These are phyloP conservation scores for Chelidonichthys spinosus DNA, from an alignment of 2,797 vertebrate species.

Conservation along the genomic window DNA sequence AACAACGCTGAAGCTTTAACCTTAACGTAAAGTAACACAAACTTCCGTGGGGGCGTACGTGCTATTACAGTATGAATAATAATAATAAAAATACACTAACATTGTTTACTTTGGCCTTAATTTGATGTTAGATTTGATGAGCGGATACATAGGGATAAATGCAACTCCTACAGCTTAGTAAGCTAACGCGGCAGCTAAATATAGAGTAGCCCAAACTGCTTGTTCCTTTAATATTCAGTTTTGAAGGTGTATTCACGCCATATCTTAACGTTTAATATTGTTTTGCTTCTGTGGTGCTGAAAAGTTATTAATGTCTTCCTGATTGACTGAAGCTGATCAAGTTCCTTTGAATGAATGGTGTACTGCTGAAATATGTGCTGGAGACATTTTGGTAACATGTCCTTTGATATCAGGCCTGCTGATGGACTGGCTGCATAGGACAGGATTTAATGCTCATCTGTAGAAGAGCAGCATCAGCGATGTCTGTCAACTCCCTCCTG, in stretches of 20 bases:
- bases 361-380: neutral
- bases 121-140: neutral
- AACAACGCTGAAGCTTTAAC: neutral
- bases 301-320: neutral
- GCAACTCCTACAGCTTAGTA: neutral
- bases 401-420: neutral
- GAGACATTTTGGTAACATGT: neutral
- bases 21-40: neutral
- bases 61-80: neutral
- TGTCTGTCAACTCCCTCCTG: slow-evolving; percentile 76
- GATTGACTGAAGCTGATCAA: neutral
- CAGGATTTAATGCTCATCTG: slow-evolving; percentile 13
- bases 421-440: slow-evolving; percentile 14
- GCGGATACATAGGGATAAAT: neutral
- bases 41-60: neutral
- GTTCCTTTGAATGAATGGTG: neutral
- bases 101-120: too few species aligned
- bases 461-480: slow-evolving; percentile 39
- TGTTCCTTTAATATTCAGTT: neutral
- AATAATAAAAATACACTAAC: too few species aligned
- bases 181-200: neutral
- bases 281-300: neutral
- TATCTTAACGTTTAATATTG: too few species aligned
- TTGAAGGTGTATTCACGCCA: neutral
- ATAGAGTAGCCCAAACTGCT: neutral